phyloP scores from a whole-genome alignment of 2,797 vertebrate genomes.

The Lepilemur ruficaudatus region DNA sequence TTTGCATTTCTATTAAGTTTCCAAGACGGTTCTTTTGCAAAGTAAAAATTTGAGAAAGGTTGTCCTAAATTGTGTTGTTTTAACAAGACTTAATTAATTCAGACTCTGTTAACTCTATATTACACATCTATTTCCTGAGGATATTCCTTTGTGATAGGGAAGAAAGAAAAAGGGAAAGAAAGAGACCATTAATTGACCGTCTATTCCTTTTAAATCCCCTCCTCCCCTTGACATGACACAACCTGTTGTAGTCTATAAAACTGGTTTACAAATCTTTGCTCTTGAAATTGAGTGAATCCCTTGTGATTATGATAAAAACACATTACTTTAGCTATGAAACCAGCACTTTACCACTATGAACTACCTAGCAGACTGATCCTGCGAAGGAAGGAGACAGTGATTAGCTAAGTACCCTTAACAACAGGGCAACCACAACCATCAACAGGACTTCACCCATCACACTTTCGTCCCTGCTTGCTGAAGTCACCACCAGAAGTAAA shows the following conservation, averaged over 20 bases:
- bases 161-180: background rate
- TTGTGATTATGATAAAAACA: background rate
- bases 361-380: background rate
- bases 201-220: background rate
- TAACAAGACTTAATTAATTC: constrained; percentile 41
- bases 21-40: background rate
- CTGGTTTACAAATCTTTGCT: background rate
- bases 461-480: background rate
- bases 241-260: background rate
- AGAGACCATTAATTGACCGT: background rate
- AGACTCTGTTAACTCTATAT: background rate
- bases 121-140: background rate
- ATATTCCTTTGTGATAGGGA: background rate
- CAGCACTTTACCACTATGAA: background rate
- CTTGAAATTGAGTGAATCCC: background rate
- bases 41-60: background rate
- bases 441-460: background rate
- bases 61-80: constrained; percentile 23
- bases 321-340: background rate
- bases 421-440: background rate
- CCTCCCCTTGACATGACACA: background rate
- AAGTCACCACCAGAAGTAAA: background rate
- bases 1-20: constrained; percentile 23
- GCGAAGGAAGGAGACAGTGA: background rate
- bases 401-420: background rate